A percentile compares a stretch with the other conserved stretches of the same genome.
Conservation (phyloP, 2,888 invertebrate genomes). For the Carpatolechia fugitivella region DNA sequence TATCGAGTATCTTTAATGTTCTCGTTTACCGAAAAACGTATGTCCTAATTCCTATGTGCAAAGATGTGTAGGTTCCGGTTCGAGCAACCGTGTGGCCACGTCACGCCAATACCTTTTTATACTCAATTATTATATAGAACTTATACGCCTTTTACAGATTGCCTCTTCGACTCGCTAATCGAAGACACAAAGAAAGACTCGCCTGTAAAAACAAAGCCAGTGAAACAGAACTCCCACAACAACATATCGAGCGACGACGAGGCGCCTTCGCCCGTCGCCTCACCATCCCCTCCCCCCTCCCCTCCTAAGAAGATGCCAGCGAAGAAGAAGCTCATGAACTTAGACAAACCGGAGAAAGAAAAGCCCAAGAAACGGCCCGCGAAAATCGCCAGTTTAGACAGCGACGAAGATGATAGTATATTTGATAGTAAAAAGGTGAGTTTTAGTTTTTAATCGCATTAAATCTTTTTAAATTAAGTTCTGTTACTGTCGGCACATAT, state of each 20-base stretch:
- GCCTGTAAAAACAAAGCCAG: constrained; percentile 29
- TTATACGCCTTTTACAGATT: constrained; percentile 54
- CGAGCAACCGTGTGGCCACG: no score
- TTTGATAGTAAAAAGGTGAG: constrained; percentile 71
- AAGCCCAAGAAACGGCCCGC: constrained; percentile 66
- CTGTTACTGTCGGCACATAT: no score
- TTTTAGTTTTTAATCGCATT: not conserved
- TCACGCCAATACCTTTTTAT: not conserved
- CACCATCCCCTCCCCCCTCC: constrained; percentile 31
- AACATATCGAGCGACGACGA: constrained; percentile 53
- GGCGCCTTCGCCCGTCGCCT: constrained; percentile 23
- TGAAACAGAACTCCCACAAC: constrained; percentile 26
- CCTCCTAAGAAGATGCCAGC: constrained; percentile 50
- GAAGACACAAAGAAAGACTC: constrained; percentile 68
- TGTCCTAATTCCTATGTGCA: no score
- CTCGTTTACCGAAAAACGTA: no score
- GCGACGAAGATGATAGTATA: constrained; percentile 70
- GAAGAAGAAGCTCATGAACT: constrained; percentile 43
- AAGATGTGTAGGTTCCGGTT: no score
- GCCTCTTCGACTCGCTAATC: constrained; percentile 72
- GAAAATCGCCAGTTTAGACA: constrained; percentile 54
- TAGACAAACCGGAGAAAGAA: constrained; percentile 45
- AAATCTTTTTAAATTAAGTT: no score
- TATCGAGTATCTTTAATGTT: no score
- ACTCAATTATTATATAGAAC: not conserved